phyloP scores from a whole-genome alignment of 2,888 invertebrate genomes.

The Himalopsyche anomala region DNA sequence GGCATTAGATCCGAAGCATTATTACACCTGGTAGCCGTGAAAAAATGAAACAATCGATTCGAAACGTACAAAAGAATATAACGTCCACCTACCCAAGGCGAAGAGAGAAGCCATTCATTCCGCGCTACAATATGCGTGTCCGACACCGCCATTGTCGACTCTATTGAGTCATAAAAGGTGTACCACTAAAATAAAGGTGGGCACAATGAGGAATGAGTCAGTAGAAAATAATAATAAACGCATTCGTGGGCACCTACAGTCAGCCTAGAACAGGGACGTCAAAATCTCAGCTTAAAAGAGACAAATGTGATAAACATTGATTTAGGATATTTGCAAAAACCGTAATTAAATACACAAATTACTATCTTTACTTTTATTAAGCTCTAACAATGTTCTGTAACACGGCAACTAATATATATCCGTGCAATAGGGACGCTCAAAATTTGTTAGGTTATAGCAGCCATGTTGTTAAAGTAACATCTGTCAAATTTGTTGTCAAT shows the following conservation, averaged over 20 bases:
- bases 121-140: constrained; percentile 2
- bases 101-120: constrained; percentile 7
- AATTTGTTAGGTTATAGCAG: too few species aligned
- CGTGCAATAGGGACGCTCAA: too few species aligned
- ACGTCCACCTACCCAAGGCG: constrained; percentile 19
- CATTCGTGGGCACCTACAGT: constrained; percentile 11
- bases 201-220: constrained; percentile 43
- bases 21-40: constrained; percentile 44
- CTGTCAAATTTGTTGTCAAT: too few species aligned
- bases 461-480: too few species aligned
- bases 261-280: too few species aligned
- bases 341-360: too few species aligned
- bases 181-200: constrained; percentile 49
- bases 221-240: constrained; percentile 4
- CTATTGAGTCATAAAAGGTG: constrained; percentile 59
- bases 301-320: too few species aligned
- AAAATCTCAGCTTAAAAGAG: too few species aligned
- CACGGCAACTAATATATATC: too few species aligned
- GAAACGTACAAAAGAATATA: constrained; percentile 31
- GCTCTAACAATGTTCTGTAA: too few species aligned
- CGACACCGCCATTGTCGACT: constrained; percentile 20
- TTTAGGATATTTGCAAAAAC: too few species aligned
- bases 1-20: background rate
- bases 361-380: too few species aligned
- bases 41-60: constrained; percentile 46